Base-by-base conservation (phyloP, 2,797 vertebrate species). In the Ficedula albicollis region DNA sequence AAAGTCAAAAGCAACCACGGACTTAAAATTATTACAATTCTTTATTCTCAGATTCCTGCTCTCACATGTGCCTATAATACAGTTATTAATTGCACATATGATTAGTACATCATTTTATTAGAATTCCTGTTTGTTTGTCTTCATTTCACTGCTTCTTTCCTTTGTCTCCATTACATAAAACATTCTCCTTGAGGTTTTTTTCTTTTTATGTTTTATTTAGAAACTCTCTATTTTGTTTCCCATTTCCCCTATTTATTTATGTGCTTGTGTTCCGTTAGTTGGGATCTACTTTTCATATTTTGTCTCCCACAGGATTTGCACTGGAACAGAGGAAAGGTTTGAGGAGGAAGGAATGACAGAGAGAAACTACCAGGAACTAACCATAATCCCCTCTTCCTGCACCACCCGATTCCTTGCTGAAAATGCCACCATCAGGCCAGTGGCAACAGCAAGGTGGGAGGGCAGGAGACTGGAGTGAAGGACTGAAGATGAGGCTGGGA, bases 321-420 rank as follows among this genome's bases (percentile, higher is more conserved):
- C 15, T 46, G 22, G 30, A 64, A 44, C 4, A 69, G 9, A 55
- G 38, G 44, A 63, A 66, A 70, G 3, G 4, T 55, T 38, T 67
- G 44, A 70, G 17, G 22, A 48, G 7, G 30, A 51, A 81, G 20
- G 11, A 75, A 46, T 32, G 62, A 10, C 29, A 74, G 41, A 63
- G 13, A 63, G 25, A 63, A 84, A 30, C 2, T 7, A 10, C 6
- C 8, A 15, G 0, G 0, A 25, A 21, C 6, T 34, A 36, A n/a
- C 22, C 3, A 10, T 13, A 55, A 59, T 3, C 3, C 10, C 3
- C 7, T 51, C 12, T 22, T 32, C 36, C 27, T 36, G 8, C 3
- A 2, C 21, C 7, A 5, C 13, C 64, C 1, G 0, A 6, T 46
- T 63, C 21, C 36, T 54, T 30, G 9, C 27, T 54, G 39, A 27